Evolutionary conservation across 2,113 vertebrate species (phyloP).

Genomic region (Psittacula cyanocephala): DNA sequence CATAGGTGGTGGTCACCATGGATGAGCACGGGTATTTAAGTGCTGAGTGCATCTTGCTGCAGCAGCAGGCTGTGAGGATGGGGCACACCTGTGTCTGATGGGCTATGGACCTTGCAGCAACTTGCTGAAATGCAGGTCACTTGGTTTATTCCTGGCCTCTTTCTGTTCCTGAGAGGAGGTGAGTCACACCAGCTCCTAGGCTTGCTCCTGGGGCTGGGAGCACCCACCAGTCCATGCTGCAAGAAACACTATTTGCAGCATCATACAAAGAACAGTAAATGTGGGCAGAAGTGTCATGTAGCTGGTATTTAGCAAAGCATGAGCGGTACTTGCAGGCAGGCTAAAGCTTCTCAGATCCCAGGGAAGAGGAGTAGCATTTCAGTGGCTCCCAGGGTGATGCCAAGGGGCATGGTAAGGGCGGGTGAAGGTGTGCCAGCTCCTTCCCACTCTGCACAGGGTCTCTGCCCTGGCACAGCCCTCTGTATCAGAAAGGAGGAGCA

Average conservation of each 20-base stretch:
- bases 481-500: neutral
- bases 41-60: rapidly evolving
- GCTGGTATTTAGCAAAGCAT: neutral
- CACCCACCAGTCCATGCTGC: neutral
- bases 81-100: neutral
- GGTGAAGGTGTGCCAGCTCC: neutral
- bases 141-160: neutral
- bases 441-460: rapidly evolving
- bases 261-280: neutral
- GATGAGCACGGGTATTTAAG: neutral
- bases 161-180: neutral
- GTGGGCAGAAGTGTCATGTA: neutral
- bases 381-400: neutral
- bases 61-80: neutral
- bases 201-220: neutral
- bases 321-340: neutral
- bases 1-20: neutral
- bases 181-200: neutral
- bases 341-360: neutral
- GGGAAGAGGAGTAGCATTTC: neutral
- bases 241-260: neutral
- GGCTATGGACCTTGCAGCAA: neutral
- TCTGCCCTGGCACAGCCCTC: neutral
- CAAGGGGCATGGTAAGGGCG: neutral
- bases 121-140: neutral